Base-by-base conservation (phyloP, 2,888 invertebrate genomes). In the Cremastinae sp. region DNA sequence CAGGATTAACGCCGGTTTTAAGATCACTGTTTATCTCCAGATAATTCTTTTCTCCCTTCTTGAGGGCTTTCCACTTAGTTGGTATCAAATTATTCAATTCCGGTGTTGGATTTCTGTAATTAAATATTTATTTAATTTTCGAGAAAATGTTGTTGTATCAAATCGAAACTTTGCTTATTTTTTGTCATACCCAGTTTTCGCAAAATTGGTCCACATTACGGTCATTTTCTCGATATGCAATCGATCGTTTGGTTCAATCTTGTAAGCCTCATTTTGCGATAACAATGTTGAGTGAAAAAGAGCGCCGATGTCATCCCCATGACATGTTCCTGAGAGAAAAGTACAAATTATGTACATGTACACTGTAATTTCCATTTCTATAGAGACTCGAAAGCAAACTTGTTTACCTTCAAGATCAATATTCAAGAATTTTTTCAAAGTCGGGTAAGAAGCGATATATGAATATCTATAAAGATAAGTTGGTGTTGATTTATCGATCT, bases 301-400 rank as follows among this genome's bases (percentile, higher is more conserved):
- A 79, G 93, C 93, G 8, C 91, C 91, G 0, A 92, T 86, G 0
- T 94, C 94, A 78, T 94, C 94, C 0, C 90, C 92, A 82, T 94
- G 94, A 41, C 92, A 91, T 0, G 92, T 91, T 1, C 93, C 94
- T 79, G 88, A 54, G 64, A 58, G 61, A 34, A 51, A 53, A n/a
- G n/a, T n/a, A 41, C 4, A 16, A 34, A 43, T n/a, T 8, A 9
- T 43, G 16, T n/a, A n/a, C n/a, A n/a, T n/a, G n/a, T n/a, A n/a
- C n/a, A n/a, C n/a, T n/a, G n/a, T n/a, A n/a, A n/a, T 28, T 28
- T 28, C 5, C 28, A 28, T 28, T 2, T 28, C 28, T 3, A 5
- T 28, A n/a, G n/a, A n/a, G n/a, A 3, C 28, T 5, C 28, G 5
- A 28, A 28, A 28, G 5, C n/a, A n/a, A n/a, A n/a, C n/a, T n/a